phyloP scores from a whole-genome alignment of 2,113 vertebrate species.

The Morone chrysops region DNA sequence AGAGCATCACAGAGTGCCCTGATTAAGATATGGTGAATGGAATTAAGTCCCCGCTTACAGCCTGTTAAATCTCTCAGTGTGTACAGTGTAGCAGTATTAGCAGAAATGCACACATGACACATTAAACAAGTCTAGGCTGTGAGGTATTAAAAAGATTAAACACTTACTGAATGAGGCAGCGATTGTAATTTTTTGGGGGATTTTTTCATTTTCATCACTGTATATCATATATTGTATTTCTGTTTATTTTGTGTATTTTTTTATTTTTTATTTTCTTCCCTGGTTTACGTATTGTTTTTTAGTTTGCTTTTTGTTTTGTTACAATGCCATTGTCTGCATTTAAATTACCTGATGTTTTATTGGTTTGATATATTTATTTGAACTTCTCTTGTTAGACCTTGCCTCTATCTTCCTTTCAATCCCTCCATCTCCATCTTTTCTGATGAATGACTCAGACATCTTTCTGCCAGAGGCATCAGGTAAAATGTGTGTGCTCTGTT shows the following conservation, averaged over 20 bases:
- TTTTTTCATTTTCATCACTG: not conserved
- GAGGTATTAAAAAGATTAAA: slow-evolving; percentile 31
- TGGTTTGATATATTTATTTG: slow-evolving; percentile 23
- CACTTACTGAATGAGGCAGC: not conserved
- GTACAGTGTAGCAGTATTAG: slow-evolving; percentile 44
- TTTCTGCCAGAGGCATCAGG: slow-evolving; percentile 79
- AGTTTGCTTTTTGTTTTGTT: slow-evolving; percentile 14
- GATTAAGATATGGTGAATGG: slow-evolving; percentile 57
- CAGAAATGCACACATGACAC: slow-evolving; percentile 54
- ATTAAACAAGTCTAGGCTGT: slow-evolving; percentile 9
- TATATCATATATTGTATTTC: not conserved
- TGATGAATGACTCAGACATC: slow-evolving; percentile 72
- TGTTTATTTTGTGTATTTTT: not conserved
- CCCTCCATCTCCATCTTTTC: slow-evolving; percentile 74
- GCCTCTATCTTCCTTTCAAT: slow-evolving; percentile 79
- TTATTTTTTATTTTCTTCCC: not conserved
- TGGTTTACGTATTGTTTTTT: not conserved
- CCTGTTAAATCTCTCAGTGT: slow-evolving; percentile 57
- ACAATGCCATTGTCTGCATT: not conserved
- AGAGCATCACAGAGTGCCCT: slow-evolving; percentile 71
- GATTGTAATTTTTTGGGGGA: not conserved
- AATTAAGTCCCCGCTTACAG: slow-evolving; percentile 44
- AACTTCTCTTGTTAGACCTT: slow-evolving; percentile 73
- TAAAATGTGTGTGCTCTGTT: slow-evolving; percentile 60
- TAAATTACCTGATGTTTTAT: slow-evolving; percentile 15